phyloP scores from a whole-genome alignment of 2,797 vertebrate species.

The Emys orbicularis region DNA sequence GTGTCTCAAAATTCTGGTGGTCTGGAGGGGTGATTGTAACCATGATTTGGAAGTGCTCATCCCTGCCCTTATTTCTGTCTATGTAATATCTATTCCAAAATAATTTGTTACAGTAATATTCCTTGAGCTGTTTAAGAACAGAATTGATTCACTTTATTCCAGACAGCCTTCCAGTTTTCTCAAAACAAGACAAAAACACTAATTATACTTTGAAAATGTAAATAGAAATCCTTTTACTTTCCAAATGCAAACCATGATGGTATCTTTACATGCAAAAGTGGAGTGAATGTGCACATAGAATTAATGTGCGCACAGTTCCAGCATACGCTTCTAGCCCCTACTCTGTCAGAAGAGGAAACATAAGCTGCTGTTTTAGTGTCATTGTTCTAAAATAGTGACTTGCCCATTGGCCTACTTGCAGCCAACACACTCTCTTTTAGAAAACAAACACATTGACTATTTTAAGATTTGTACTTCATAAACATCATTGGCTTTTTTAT shows the following conservation, averaged over 20 bases:
- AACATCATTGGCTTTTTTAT: neutral
- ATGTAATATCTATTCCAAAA: constrained; percentile 1
- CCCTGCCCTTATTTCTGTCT: neutral
- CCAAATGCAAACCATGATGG: constrained; percentile 67
- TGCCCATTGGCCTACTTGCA: fast-evolving
- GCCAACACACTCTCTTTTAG: neutral
- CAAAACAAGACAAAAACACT: constrained; percentile 65
- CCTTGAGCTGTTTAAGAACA: constrained; percentile 55
- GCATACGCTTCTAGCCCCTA: neutral
- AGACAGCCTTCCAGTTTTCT: constrained; percentile 67
- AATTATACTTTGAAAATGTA: constrained; percentile 62
- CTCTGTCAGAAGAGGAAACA: constrained; percentile 43
- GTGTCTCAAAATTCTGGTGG: constrained; percentile 1
- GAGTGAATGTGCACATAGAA: constrained; percentile 30
- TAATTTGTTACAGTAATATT: constrained; percentile 40
- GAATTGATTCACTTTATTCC: constrained; percentile 67
- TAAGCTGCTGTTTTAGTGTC: constrained; percentile 66
- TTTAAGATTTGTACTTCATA: neutral
- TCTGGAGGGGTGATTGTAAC: constrained; percentile 22
- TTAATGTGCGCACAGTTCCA: neutral
- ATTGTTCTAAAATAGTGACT: neutral
- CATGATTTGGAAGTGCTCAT: neutral
- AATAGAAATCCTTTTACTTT: constrained; percentile 68
- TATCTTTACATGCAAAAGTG: constrained; percentile 54
- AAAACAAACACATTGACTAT: neutral